Base-by-base conservation (phyloP, 2,797 vertebrate species). In the Enteromius radiatus region DNA sequence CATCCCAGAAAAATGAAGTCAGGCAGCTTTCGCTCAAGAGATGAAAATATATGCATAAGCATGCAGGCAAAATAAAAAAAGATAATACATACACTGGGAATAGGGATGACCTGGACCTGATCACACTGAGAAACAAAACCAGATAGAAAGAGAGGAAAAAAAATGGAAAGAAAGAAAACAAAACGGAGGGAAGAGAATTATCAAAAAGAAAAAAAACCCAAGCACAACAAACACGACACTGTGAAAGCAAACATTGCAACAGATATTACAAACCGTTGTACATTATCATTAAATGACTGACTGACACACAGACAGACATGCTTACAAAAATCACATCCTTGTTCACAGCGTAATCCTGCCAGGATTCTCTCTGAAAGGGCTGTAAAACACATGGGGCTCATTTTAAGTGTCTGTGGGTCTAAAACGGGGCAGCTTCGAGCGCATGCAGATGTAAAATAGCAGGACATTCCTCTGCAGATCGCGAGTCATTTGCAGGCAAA, bases 51-150 rank as follows among this genome's bases (percentile, higher is more conserved):
- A 78, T 69, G 45, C 74, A 47, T 6, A 71, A 38, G 21, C 82
- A 86, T 38, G 67, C 77, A 80, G 36, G 70, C 31, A 84, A 61
- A 89, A 89, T 87, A 92, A 91, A 47, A 47, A 87, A 86, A 88
- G 84, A 90, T 93, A 92, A 93, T 97, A 97, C 96, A 95, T 98
- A 98, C 96, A 96, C 95, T 96, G 91, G 96, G 95, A 91, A 97
- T 95, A 94, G 96, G 95, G 94, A 97, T 96, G 95, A 97, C 94
- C 93, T 96, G 96, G 94, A 96, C 96, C 96, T 97, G 94, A 91
- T 92, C 91, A 92, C 89, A 92, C 92, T 92, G 88, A 87, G 90
- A 90, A 79, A 85, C 23, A 89, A 88, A 87, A 90, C 83, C 88
- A 89, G 43, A 76, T 3, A 84, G 31, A 85, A 56, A 79, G 7